Evolutionary conservation across 2,797 vertebrate species (phyloP), one percentile per base, ranked within the genome.

Genomic region (Distichodus sexfasciatus): DNA sequence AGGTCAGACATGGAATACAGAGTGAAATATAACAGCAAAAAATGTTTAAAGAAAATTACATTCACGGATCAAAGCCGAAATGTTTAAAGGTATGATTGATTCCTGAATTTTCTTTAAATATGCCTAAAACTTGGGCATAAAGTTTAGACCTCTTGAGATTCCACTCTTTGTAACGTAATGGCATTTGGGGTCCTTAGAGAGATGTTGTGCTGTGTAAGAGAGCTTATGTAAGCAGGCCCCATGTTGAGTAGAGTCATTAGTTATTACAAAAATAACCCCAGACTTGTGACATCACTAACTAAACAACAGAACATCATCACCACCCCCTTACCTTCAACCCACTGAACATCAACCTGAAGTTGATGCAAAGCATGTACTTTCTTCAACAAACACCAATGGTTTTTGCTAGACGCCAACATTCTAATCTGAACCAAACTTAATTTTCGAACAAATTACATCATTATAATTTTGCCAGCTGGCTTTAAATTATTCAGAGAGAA

Each of bases 241-340:
- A 19, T 10, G 51, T 67, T 54, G 47, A 44, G 41, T 47, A 35
- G 12, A 61, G 21, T 38, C 55, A 35, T 60, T 72, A 46, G 50
- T 76, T 51, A 72, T 76, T 69, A 54, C 17, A 76, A 69, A 61
- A 72, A 72, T 60, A 76, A 63, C 17, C 44, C 19, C 24, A 59
- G 26, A 19, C 50, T 9, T 46, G 48, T 69, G 66, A 58, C 43
- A 63, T 60, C 55, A 59, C 33, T 50, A 40, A 29, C n/a, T 29
- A 57, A 69, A 69, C 33, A 69, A 14, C 23, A 38, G 41, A 7
- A 36, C 35, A 1, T 35, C 40, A 43, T 7, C 12, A 23, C 11
- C 23, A n/a, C 21, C 40, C 51, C 46, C 14, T 53, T 26, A 9
- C 50, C 1, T 50, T 23, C 9, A 24, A 3, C 8, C 33, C 36